phyloP scores from a whole-genome alignment of 2,797 vertebrate species.

The Onychomys leucogaster region DNA sequence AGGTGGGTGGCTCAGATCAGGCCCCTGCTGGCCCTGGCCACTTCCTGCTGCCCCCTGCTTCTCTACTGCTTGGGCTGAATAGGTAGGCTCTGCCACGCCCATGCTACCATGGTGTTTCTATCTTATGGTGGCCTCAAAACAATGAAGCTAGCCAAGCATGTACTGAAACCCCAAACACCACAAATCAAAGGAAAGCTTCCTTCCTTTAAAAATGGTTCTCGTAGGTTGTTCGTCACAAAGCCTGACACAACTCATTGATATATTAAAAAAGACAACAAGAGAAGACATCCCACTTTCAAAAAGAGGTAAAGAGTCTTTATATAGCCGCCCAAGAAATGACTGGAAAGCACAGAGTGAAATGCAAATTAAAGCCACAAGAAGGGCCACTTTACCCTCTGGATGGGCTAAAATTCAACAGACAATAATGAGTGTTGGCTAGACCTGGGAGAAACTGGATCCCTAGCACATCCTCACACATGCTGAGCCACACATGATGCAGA shows the following conservation, averaged over 20 bases:
- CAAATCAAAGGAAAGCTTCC: background rate
- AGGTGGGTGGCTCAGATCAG: too few species aligned
- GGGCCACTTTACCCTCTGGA: background rate
- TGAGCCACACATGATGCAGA: fast-evolving
- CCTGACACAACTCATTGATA: background rate
- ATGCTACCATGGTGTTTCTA: background rate
- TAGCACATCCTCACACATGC: background rate
- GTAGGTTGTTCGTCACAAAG: background rate
- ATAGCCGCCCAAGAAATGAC: background rate
- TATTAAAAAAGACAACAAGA: background rate
- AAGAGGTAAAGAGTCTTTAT: background rate
- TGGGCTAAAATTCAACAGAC: background rate
- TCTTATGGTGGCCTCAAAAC: background rate
- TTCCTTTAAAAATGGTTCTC: background rate
- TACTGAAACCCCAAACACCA: background rate
- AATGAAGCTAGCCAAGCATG: background rate
- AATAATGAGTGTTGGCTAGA: fast-evolving
- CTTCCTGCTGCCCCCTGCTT: background rate
- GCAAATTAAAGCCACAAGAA: background rate
- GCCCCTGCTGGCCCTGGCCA: too few species aligned
- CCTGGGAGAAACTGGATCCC: background rate
- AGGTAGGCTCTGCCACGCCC: background rate
- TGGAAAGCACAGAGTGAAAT: too few species aligned
- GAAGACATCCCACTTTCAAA: background rate
- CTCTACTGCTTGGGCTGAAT: background rate